A percentile compares a stretch with the other conserved stretches of the same genome.
phyloP scores from a whole-genome alignment of 1,140 invertebrate species.

The Chrysopa pallens region DNA sequence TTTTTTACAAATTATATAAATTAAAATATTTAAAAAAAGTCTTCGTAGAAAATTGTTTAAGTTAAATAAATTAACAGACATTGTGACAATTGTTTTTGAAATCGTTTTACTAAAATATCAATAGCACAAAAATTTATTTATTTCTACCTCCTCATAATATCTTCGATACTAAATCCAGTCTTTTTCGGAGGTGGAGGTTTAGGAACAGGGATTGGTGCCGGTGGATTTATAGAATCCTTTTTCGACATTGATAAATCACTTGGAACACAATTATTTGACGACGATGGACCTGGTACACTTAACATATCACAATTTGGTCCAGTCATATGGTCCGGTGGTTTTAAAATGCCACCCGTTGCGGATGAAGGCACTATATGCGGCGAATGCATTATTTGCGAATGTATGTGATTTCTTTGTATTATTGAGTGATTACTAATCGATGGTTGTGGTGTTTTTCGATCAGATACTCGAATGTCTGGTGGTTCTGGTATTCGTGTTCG shows the following conservation, averaged over 20 bases:
- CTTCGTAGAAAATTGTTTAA: too few species aligned
- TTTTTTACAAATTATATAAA: too few species aligned
- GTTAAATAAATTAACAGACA: too few species aligned
- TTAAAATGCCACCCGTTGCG: neutral
- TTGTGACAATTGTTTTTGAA: too few species aligned
- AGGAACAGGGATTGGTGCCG: constrained; percentile 24
- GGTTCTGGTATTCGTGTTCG: constrained; percentile 14
- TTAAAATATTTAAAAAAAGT: too few species aligned
- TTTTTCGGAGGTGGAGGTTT: constrained; percentile 29
- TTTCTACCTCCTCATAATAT: constrained; percentile 46
- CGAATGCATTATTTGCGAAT: neutral
- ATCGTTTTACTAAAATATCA: too few species aligned
- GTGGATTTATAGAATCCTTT: constrained; percentile 13
- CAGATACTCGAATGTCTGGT: constrained; percentile 2
- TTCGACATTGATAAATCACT: constrained; percentile 22
- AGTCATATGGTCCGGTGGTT: neutral
- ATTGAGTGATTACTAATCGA: constrained; percentile 12
- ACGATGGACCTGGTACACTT: constrained; percentile 4
- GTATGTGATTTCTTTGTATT: constrained; percentile 5
- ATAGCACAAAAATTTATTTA: too few species aligned
- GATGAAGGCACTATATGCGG: neutral
- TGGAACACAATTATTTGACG: constrained; percentile 10
- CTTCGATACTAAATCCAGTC: constrained; percentile 53
- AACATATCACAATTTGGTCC: constrained; percentile 1
- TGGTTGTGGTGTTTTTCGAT: constrained; percentile 1